Evolutionary conservation across 2,888 invertebrate species (phyloP).

Genomic region (Calameuta pallipes): DNA sequence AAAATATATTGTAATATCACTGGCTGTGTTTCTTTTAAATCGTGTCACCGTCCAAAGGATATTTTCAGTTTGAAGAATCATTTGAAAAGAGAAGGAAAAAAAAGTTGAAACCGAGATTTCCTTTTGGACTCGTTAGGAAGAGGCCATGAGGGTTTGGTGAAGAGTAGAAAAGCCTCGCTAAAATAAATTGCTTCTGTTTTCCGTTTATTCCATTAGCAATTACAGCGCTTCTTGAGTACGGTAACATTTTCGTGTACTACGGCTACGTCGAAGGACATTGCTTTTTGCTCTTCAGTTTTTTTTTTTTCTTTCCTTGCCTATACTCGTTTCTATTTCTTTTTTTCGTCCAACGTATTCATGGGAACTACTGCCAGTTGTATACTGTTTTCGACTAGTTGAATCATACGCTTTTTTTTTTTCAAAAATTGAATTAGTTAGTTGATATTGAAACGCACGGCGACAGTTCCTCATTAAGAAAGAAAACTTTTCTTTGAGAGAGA

Average conservation of each 20-base stretch:
- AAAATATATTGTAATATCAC: neutral
- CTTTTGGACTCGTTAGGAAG: conserved; percentile 28
- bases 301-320: neutral
- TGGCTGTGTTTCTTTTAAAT: neutral
- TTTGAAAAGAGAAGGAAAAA: neutral
- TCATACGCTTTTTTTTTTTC: neutral
- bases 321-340: neutral
- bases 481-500: neutral
- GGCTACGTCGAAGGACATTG: conserved; percentile 31
- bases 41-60: neutral
- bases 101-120: neutral
- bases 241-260: conserved; percentile 43
- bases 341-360: neutral
- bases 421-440: neutral
- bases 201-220: conserved; percentile 53
- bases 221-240: conserved; percentile 49
- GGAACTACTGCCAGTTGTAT: neutral
- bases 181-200: conserved; percentile 48
- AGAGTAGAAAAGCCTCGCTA: conserved; percentile 51
- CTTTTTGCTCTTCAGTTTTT: neutral
- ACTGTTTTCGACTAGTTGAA: neutral
- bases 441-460: neutral
- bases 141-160: conserved; percentile 48
- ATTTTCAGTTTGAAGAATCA: neutral
- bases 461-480: neutral